Evolutionary conservation across 2,797 vertebrate genomes (phyloP), one percentile per base, ranked within the genome.

Genomic region (Squalus acanthias): DNA sequence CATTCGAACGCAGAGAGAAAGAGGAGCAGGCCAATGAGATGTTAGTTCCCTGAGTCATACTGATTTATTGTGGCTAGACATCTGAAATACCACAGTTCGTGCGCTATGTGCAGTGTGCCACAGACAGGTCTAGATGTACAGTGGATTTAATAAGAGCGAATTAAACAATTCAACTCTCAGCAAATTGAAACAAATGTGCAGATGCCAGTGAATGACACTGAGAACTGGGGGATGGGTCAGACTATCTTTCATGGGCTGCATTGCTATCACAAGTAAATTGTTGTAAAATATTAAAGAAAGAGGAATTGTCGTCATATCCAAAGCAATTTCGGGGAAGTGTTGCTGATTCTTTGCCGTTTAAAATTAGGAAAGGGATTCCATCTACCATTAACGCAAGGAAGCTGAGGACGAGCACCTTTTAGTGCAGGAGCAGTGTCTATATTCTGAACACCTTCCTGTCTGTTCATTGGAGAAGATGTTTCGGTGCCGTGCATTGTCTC

Each of bases 1-100:
- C 98, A 96, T 99, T 98, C 97, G 97, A 98, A 97, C 96, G 46
- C 95, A 97, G 96, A 96, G 98, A 99, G 95, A 97, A 96, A 96
- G 98, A 98, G 93, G 98, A 97, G 50, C 96, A 74, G 70, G 95
- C 97, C 79, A 96, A 96, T 29, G 97, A 98, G 10, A 97, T 97
- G 46, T 97, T 98, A 3, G 97, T 97, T 96, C 97, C 97, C 89
- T 98, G 98, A 97, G 97, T 76, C 82, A 95, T 95, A 96, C 96
- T 96, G 88, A 85, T 53, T 53, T 7, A 67, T 72, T 2, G 3
- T 13, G 7, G 22, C 46, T 8, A 29, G 69, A 50, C 69, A 72
- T 22, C 82, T 53, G 93, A 95, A 22, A 74, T 9, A 15, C 26
- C 22, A 17, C 50, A 57, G 70, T 76, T 57, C 29, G 29, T 74